phyloP scores from a whole-genome alignment of 2,888 invertebrate species.

The Celastrina argiolus region DNA sequence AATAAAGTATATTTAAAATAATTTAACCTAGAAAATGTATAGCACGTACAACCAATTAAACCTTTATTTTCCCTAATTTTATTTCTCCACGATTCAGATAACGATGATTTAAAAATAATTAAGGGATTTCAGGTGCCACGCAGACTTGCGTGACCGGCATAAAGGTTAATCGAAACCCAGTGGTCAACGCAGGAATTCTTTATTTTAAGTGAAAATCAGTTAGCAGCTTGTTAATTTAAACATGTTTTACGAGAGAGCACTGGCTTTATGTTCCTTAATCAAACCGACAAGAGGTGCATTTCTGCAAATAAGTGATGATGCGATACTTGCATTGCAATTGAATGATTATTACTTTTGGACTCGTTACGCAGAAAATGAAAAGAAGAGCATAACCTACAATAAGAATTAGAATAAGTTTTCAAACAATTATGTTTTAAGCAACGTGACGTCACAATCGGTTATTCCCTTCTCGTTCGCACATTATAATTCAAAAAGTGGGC shows the following conservation, averaged over 20 bases:
- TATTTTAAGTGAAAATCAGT: constrained; percentile 13
- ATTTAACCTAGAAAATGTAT: neutral
- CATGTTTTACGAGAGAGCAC: neutral
- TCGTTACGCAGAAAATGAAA: too few species aligned
- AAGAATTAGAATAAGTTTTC: too few species aligned
- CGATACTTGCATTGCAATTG: too few species aligned
- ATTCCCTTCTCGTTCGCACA: too few species aligned
- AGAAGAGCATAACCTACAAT: too few species aligned
- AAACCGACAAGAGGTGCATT: neutral
- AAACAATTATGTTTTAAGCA: too few species aligned
- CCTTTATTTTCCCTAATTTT: constrained; percentile 14
- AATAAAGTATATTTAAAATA: neutral
- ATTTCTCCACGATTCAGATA: constrained; percentile 9
- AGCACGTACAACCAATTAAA: constrained; percentile 4
- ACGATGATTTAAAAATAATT: constrained; percentile 17
- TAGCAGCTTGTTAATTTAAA: constrained; percentile 18
- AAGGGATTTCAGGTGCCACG: constrained; percentile 14
- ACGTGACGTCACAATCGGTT: too few species aligned
- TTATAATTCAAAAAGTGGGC: too few species aligned
- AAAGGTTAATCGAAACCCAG: neutral
- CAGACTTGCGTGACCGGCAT: constrained; percentile 12
- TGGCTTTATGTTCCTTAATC: neutral
- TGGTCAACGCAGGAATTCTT: neutral
- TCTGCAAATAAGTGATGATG: too few species aligned
- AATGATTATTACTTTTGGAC: neutral